These are phyloP conservation scores for Bradypus variegatus DNA, from an alignment of 2,797 vertebrate genomes.

Conservation along the genomic window DNA sequence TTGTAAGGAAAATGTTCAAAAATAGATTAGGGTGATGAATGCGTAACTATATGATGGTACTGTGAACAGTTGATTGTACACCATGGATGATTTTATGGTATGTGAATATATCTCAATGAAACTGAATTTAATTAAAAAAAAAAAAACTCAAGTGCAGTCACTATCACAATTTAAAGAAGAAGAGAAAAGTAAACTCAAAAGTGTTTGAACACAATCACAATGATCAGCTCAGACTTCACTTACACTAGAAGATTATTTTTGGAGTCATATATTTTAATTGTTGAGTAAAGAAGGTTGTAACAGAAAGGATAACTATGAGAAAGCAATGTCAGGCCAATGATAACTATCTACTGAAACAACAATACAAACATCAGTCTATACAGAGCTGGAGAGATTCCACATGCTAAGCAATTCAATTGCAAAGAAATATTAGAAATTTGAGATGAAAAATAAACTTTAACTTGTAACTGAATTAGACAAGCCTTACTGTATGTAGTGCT, in stretches of 20 bases:
- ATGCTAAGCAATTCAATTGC: conserved; percentile 38
- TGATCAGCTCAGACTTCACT: conserved; percentile 40
- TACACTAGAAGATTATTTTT: conserved; percentile 56
- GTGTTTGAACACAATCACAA: conserved; percentile 32
- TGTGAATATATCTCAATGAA: no score
- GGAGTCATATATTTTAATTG: conserved; percentile 49
- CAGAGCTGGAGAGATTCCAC: conserved; percentile 38
- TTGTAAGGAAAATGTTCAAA: no score
- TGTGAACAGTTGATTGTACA: no score
- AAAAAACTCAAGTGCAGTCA: conserved; percentile 8
- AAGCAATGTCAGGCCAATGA: neutral
- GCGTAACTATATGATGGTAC: no score
- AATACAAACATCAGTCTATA: neutral
- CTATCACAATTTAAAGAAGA: conserved; percentile 48
- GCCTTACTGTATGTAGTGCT: neutral
- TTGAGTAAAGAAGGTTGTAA: conserved; percentile 10
- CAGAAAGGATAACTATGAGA: neutral
- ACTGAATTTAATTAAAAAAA: neutral
- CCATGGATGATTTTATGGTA: no score
- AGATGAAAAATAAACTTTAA: conserved; percentile 49
- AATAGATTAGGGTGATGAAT: no score
- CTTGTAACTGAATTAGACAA: conserved; percentile 32
- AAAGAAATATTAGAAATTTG: conserved; percentile 43
- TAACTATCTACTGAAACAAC: neutral
- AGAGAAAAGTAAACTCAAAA: conserved; percentile 19